Evolutionary conservation across 2,113 vertebrate genomes (phyloP).

Genomic region (Procavia capensis): DNA sequence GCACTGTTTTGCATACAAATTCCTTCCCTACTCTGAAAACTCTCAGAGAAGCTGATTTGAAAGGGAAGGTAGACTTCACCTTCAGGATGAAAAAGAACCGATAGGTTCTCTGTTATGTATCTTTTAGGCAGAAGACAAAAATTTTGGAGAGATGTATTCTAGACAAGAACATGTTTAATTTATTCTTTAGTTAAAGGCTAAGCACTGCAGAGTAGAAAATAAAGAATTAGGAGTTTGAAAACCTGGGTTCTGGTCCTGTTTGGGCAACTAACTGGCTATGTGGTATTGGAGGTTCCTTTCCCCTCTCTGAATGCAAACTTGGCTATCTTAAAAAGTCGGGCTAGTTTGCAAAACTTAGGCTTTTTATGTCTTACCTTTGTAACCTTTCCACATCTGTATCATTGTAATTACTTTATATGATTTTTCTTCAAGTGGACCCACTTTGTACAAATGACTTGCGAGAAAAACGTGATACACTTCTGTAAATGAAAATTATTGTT

Average conservation of each 20-base stretch:
- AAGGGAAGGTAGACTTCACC: background rate
- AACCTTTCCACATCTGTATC: background rate
- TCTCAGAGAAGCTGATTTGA: background rate
- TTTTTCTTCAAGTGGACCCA: slow-evolving; percentile 16
- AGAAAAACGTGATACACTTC: background rate
- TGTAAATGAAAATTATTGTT: background rate
- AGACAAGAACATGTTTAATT: background rate
- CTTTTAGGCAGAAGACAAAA: background rate
- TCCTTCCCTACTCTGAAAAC: slow-evolving; percentile 2
- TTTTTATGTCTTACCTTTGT: background rate
- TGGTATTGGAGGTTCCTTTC: background rate
- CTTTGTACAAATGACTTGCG: background rate
- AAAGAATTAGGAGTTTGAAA: background rate
- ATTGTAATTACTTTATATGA: background rate
- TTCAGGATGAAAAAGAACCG: background rate
- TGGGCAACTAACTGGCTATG: background rate
- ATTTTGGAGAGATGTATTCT: background rate
- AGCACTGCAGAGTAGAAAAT: background rate
- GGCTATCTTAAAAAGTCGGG: background rate
- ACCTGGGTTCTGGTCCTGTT: background rate
- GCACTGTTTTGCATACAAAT: background rate
- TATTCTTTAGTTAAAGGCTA: background rate
- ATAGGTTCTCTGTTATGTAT: background rate
- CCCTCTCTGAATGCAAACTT: background rate
- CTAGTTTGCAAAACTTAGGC: background rate